Evolutionary conservation across 2,797 vertebrate species (phyloP).

Genomic region (Gadopsis marmoratus): DNA sequence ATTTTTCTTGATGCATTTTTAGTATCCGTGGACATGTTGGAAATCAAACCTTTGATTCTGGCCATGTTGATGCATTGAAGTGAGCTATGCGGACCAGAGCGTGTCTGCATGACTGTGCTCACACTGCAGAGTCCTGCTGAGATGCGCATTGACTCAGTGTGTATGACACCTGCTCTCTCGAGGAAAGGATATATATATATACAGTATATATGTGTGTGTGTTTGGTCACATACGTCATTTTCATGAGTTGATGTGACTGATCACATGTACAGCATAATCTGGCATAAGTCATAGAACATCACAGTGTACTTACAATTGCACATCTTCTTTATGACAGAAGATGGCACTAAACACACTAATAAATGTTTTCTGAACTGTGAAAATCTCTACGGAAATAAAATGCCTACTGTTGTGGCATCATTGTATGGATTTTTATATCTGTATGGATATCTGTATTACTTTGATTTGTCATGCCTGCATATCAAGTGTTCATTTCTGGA

Average conservation of each 20-base stretch:
- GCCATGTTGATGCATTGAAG: neutral
- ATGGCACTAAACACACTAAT: neutral
- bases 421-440: neutral
- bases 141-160: conserved; percentile 23
- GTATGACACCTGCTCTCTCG: neutral
- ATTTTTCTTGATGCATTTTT: neutral
- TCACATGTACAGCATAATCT: neutral
- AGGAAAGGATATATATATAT: neutral
- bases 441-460: neutral
- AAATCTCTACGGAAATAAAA: neutral
- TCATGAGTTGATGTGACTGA: neutral
- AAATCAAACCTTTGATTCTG: neutral
- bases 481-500: neutral
- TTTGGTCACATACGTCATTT: neutral
- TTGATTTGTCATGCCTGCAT: neutral
- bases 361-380: too few relatives aligned
- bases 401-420: neutral
- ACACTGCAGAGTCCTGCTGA: conserved; percentile 26
- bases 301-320: neutral
- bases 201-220: neutral
- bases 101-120: neutral
- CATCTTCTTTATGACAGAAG: neutral
- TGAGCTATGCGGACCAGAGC: neutral
- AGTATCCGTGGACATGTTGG: neutral
- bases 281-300: neutral